Evolutionary conservation across 2,888 invertebrate species (phyloP).

Genomic region (Pomacea canaliculata): DNA sequence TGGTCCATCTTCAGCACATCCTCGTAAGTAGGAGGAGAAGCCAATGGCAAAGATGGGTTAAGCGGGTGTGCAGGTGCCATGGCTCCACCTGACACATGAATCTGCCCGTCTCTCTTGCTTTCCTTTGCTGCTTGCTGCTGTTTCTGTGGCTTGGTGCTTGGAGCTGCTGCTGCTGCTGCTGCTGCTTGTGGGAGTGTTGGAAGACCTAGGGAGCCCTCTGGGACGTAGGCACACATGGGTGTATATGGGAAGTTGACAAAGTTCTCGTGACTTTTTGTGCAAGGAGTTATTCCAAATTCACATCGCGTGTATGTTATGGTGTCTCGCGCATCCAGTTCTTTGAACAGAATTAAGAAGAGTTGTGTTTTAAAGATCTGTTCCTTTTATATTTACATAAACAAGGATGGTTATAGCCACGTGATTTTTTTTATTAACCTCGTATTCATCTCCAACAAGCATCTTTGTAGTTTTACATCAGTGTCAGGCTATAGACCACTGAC

Average conservation of each 20-base stretch:
- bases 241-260: slow-evolving; percentile 25
- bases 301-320: slow-evolving; percentile 18
- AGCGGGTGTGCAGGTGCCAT: not conserved
- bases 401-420: too few relatives aligned
- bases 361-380: too few relatives aligned
- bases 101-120: not conserved
- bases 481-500: too few relatives aligned
- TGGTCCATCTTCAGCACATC: slow-evolving; percentile 20
- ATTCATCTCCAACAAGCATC: not conserved
- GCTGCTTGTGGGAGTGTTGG: not conserved
- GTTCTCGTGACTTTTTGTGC: slow-evolving; percentile 17
- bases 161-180: not conserved
- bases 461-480: not conserved
- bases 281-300: slow-evolving; percentile 13
- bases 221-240: slow-evolving; percentile 23
- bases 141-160: not conserved
- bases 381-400: too few relatives aligned
- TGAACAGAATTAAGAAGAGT: not conserved
- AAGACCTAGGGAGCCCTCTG: not conserved
- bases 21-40: slow-evolving; percentile 15
- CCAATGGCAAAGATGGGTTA: not conserved
- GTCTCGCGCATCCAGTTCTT: not conserved
- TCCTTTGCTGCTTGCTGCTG: not conserved
- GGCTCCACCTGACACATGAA: not conserved
- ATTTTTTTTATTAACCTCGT: not conserved